Conservation (phyloP, 2,113 vertebrate species). For the Rhea pennata region DNA sequence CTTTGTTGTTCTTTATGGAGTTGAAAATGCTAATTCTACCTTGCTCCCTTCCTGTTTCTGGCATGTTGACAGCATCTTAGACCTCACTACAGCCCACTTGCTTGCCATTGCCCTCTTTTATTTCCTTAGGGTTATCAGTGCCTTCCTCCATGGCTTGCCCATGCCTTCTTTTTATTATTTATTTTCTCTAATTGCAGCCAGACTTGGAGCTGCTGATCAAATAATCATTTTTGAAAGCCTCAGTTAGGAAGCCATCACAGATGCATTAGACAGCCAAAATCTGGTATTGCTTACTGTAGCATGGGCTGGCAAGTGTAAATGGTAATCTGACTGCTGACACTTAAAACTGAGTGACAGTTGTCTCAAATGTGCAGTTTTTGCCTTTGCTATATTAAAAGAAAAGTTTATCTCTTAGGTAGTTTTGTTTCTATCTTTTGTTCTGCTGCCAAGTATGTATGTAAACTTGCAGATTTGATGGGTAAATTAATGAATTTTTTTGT, state of each 20-base stretch:
- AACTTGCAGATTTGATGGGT: background rate
- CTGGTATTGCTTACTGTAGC: too few relatives aligned
- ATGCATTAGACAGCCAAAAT: too few relatives aligned
- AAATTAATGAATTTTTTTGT: too few relatives aligned
- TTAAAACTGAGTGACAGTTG: background rate
- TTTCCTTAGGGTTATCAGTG: background rate
- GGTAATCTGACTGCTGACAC: background rate
- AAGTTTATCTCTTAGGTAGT: background rate
- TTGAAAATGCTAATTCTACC: background rate
- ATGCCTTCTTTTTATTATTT: background rate
- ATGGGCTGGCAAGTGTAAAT: background rate
- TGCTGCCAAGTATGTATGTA: background rate
- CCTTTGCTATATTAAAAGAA: background rate
- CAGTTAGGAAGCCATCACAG: background rate
- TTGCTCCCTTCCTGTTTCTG: background rate
- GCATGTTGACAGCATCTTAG: background rate
- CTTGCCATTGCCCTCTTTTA: background rate
- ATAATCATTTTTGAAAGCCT: background rate
- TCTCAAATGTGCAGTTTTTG: background rate
- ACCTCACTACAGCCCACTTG: too few relatives aligned
- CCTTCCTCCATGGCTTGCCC: background rate
- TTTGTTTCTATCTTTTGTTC: background rate
- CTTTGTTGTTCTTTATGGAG: background rate
- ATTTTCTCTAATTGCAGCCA: background rate
- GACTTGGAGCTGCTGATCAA: background rate